Percentiles rank a stretch among this genome's conserved stretches.
Evolutionary conservation across 2,113 vertebrate species (phyloP).

Genomic region (Cinclus mexicanus): DNA sequence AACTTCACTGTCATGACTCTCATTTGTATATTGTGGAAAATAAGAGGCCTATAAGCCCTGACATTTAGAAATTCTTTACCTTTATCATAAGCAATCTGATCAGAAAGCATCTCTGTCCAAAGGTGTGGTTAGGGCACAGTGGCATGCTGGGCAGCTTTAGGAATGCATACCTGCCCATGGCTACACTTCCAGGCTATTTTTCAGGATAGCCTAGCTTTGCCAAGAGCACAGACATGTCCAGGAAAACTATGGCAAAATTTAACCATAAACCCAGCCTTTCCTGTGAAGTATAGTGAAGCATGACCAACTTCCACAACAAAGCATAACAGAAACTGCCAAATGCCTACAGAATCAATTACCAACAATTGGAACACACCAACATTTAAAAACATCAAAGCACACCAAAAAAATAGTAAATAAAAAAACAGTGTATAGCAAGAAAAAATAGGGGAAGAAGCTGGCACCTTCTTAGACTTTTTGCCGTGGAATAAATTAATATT

Average conservation of each 20-base stretch:
- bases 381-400: not conserved
- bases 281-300: not conserved
- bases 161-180: not conserved
- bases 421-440: not conserved
- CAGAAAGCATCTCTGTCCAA: not conserved
- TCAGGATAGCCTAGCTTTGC: not conserved
- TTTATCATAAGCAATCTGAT: not conserved
- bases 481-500: not conserved
- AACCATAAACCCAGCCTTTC: not conserved
- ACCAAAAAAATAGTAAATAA: accelerated
- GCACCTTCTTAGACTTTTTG: not conserved
- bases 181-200: not conserved
- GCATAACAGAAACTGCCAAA: not conserved
- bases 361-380: not conserved
- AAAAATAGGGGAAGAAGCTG: not conserved
- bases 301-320: not conserved
- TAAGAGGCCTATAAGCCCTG: not conserved
- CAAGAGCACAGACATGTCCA: not conserved
- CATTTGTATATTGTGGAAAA: not conserved
- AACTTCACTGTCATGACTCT: not conserved
- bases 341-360: not conserved
- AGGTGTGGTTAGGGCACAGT: not conserved
- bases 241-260: not conserved
- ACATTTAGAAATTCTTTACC: not conserved
- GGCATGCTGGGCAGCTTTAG: not conserved